Evolutionary conservation across 2,888 invertebrate species (phyloP), one percentile per base, ranked within the genome.

Genomic region (Pachydiplax longipennis): DNA sequence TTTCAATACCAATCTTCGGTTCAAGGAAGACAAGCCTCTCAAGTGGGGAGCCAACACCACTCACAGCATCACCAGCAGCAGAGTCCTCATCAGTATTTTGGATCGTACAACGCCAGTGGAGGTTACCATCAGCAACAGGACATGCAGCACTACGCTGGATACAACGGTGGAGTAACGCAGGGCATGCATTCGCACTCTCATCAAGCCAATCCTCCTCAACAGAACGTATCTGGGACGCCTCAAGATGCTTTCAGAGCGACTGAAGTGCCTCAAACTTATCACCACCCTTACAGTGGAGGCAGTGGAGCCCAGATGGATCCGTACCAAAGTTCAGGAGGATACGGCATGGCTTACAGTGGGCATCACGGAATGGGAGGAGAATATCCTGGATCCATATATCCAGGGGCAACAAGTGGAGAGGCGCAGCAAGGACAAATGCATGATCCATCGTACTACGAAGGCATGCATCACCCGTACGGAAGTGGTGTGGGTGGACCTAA

Each of bases 11-110:
- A 87, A 22, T 37, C 87, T 2, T 87, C 87, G 12, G 61, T 65
- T 35, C 87, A 87, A 61, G 87, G 87, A 65, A 87, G 35, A 25
- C 87, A 87, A 31, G 2, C 61, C 37, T 13, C 61, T 18, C 87
- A 61, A 25, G 35, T 61, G 22, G 87, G 87, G 3, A 87, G 61
- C 61, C 87, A 87, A 12, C 83, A 83, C 18, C 87, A 87, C 37
- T 37, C 87, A n/a, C 87, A 87, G 65, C 87, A 87, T 10, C 87
- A 87, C 37, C 87, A 87, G 15, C 87, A 87, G 87, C 87, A 87
- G 87, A 12, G 65, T 35, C 65, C 87, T n/a, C 87, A 87, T 61
- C 87, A 65, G 37, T 87, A 87, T 37, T 87, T 87, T 37, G 87
- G 87, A 65, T 31, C 37, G 4, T 87, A 87, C 13, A 87, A 37